Evolutionary conservation across 2,888 invertebrate genomes (phyloP).

Genomic region (Rhingia rostrata): DNA sequence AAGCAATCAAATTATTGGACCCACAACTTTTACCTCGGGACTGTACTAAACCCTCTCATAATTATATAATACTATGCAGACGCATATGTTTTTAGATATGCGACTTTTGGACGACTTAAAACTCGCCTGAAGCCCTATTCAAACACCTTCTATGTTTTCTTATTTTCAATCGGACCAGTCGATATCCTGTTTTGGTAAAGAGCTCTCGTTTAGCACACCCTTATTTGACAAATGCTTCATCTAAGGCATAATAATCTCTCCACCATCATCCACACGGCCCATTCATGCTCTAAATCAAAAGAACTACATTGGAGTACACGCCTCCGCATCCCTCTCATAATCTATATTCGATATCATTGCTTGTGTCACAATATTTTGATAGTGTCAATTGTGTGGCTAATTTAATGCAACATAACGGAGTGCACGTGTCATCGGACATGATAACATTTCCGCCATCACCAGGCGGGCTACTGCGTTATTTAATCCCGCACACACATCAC

Average conservation of each 20-base stretch:
- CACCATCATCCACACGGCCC: no score
- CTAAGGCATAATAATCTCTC: no score
- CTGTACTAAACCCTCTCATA: no score
- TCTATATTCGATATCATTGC: conserved; percentile 26
- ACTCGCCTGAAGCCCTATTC: no score
- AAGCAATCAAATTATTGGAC: no score
- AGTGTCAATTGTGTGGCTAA: conserved; percentile 57
- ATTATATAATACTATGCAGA: no score
- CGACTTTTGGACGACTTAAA: no score
- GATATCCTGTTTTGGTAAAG: background rate
- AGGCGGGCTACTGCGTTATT: conserved; percentile 1
- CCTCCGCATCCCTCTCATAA: conserved; percentile 5
- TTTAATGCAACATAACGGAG: conserved; percentile 58
- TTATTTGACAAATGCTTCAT: no score
- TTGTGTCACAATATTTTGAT: conserved; percentile 67
- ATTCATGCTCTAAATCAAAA: background rate
- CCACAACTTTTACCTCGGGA: no score
- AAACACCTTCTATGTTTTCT: no score
- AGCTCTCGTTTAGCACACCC: background rate
- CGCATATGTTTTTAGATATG: no score
- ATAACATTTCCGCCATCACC: conserved; percentile 38
- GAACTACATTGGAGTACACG: background rate
- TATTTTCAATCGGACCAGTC: no score
- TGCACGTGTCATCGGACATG: conserved; percentile 61
- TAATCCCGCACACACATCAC: conserved; percentile 12